Conservation (phyloP, 2,113 vertebrate species). For the Dolichallabes microphthalmus region DNA sequence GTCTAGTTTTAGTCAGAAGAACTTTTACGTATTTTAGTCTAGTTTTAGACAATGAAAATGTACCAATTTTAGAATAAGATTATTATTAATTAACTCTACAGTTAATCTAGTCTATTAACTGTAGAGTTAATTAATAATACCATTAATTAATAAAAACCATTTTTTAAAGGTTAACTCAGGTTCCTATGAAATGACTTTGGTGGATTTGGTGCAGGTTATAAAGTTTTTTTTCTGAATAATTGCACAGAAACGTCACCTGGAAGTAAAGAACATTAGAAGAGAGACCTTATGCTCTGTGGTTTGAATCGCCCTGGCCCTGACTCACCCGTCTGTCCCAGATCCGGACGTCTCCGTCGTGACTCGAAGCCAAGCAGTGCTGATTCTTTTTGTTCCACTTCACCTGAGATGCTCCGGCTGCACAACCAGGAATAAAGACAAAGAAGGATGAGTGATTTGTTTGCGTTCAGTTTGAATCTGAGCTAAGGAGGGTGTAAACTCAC, state of each 20-base stretch:
- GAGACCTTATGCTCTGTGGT: too few species aligned
- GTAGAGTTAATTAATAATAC: too few species aligned
- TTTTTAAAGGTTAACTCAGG: too few species aligned
- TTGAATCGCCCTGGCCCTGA: neutral
- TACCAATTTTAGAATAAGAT: too few species aligned
- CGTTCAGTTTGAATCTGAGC: neutral
- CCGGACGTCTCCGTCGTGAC: slow-evolving; percentile 92
- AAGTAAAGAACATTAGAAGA: neutral
- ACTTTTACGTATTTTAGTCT: too few species aligned
- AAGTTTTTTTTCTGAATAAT: neutral
- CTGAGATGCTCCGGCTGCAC: slow-evolving; percentile 94
- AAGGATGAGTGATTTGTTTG: neutral
- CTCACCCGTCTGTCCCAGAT: slow-evolving; percentile 98
- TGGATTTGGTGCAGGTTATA: too few species aligned
- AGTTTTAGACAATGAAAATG: too few species aligned
- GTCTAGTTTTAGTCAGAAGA: too few species aligned
- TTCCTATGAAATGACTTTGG: too few species aligned
- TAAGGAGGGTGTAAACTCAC: slow-evolving; percentile 71
- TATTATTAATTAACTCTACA: too few species aligned
- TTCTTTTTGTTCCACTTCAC: slow-evolving; percentile 98
- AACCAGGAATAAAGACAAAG: neutral
- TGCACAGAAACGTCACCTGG: neutral
- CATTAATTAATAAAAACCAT: too few species aligned
- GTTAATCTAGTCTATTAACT: too few species aligned
- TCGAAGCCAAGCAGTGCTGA: slow-evolving; percentile 86